phyloP scores from a whole-genome alignment of 1,140 invertebrate species.

The Hestina assimilis region DNA sequence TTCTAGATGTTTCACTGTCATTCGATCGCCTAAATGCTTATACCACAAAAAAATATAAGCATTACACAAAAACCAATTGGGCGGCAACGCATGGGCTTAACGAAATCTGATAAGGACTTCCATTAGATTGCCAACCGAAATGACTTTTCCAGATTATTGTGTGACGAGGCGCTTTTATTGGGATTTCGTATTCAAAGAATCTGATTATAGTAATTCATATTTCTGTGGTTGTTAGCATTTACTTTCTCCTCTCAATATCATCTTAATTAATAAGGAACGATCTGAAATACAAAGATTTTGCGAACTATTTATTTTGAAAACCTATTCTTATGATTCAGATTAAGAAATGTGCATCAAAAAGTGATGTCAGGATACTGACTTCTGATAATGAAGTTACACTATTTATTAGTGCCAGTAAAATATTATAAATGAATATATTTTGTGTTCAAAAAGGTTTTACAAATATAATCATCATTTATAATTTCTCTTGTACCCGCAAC shows the following conservation, averaged over 20 bases:
- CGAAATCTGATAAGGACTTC: slow-evolving; percentile 9
- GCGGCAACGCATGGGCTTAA: slow-evolving; percentile 1
- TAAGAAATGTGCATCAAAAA: too few relatives aligned
- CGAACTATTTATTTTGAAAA: too few relatives aligned
- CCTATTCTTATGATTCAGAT: too few relatives aligned
- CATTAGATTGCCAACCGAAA: slow-evolving; percentile 8
- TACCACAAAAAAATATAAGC: not conserved
- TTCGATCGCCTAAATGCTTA: too few relatives aligned
- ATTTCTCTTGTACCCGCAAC: too few relatives aligned
- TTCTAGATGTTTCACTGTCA: too few relatives aligned
- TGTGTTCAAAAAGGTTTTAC: too few relatives aligned
- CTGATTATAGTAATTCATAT: not conserved
- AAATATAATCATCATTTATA: too few relatives aligned
- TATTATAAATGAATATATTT: too few relatives aligned
- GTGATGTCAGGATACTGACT: too few relatives aligned
- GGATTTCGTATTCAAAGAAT: slow-evolving; percentile 4
- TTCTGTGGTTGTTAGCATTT: not conserved
- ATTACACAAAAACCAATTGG: not conserved
- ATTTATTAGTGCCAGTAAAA: too few relatives aligned
- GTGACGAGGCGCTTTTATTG: slow-evolving; percentile 9
- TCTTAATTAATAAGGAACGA: not conserved
- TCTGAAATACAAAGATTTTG: not conserved
- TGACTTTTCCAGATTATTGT: slow-evolving; percentile 5
- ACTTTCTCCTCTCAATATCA: not conserved
- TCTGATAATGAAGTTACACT: too few relatives aligned